phyloP scores from a whole-genome alignment of 2,113 vertebrate species.

The Odocoileus hemionus region DNA sequence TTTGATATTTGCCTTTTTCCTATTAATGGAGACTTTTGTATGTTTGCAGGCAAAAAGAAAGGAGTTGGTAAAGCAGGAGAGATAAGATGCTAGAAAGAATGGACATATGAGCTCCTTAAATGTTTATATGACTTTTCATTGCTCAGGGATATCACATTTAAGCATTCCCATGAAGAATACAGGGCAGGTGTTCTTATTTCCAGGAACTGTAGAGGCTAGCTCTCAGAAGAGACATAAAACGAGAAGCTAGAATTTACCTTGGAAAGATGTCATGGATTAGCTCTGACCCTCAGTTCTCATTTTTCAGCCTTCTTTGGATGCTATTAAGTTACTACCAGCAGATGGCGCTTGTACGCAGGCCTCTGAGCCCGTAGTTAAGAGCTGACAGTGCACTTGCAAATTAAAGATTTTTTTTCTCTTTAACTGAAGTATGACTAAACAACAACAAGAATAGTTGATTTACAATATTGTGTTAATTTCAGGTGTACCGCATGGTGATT shows the following conservation, averaged over 20 bases:
- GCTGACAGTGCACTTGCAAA: neutral
- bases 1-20: neutral
- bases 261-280: neutral
- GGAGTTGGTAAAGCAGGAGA: neutral
- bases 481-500: neutral
- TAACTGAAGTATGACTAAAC: neutral
- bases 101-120: neutral
- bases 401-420: neutral
- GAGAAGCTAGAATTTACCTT: neutral
- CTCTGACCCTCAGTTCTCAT: neutral
- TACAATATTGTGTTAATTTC: neutral
- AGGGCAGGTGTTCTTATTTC: neutral
- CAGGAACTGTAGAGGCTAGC: neutral
- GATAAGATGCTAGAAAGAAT: neutral
- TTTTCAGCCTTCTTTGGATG: neutral
- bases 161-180: neutral
- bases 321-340: neutral
- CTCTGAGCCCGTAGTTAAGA: neutral
- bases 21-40: neutral
- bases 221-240: neutral
- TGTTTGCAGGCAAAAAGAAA: neutral
- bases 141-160: neutral
- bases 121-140: neutral
- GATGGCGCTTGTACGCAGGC: neutral
- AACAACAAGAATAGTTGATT: neutral